Evolutionary conservation across 2,888 invertebrate genomes (phyloP).

Genomic region (Drosophila algonquin): DNA sequence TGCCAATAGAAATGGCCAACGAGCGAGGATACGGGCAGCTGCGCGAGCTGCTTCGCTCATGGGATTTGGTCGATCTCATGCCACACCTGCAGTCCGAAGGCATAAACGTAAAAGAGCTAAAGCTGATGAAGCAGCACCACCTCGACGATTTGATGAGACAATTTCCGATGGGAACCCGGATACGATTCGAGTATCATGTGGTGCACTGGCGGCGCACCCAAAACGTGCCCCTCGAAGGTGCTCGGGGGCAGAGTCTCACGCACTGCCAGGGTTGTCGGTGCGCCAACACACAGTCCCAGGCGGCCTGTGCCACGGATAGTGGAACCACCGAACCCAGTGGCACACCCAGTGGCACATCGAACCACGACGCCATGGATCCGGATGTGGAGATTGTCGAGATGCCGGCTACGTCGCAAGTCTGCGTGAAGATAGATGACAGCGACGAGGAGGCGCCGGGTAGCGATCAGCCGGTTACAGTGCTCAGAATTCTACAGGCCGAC

Average conservation of each 20-base stretch:
- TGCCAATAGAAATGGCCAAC: too few relatives aligned
- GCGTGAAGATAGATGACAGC: too few relatives aligned
- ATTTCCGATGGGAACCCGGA: constrained; percentile 70
- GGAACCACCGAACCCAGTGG: too few relatives aligned
- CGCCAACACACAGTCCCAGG: constrained; percentile 1
- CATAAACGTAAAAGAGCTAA: constrained; percentile 71
- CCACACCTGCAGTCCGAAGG: not conserved
- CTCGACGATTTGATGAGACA: constrained; percentile 63
- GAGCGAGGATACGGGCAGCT: too few relatives aligned
- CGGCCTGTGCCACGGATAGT: not conserved
- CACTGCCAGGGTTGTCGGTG: constrained; percentile 67
- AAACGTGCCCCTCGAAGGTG: constrained; percentile 67
- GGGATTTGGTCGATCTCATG: too few relatives aligned
- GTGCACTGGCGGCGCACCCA: constrained; percentile 75
- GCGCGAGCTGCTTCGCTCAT: too few relatives aligned
- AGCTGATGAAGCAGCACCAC: constrained; percentile 74
- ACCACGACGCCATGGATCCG: constrained; percentile 1
- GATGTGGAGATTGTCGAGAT: too few relatives aligned
- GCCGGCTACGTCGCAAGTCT: too few relatives aligned
- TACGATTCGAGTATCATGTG: constrained; percentile 79
- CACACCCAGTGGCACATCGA: too few relatives aligned
- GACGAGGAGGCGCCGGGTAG: too few relatives aligned
- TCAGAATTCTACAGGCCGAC: constrained; percentile 64
- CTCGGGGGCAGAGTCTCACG: not conserved
- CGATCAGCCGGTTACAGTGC: constrained; percentile 41